Base-by-base conservation (phyloP, 2,797 vertebrate species). In the Halcyon badia region DNA sequence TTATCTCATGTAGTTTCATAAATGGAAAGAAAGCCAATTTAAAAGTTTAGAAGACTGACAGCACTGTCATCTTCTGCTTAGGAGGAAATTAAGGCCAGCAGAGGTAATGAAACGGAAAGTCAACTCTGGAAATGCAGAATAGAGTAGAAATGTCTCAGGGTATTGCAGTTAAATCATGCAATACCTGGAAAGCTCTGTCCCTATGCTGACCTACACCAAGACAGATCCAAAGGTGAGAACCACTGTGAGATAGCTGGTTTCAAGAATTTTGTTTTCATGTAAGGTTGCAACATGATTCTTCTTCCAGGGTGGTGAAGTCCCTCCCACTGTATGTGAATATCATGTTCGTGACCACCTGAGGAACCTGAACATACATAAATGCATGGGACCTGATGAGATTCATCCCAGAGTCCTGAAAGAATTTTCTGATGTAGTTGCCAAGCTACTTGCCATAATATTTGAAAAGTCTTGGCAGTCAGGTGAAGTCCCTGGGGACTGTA, bases 1-100 rank as follows among this genome's bases (percentile, higher is more conserved):
- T 85, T 22, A 65, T 91, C 41, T 76, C 68, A 86, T 73, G 66
- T 68, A 73, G 33, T 82, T 75, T 44, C 10, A 0, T 48, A 62
- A 66, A 46, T 39, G 25, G 52, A 93, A 94, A 87, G 57, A 61
- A 44, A 93, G 69, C 8, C 52, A 95, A 83, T 61, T 90, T 39
- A 88, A 14, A 95, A 75, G 46, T 60, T 94, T 19, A 52, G 57
- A 79, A 83, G 71, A 85, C 7, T 69, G 37, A 41, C 26, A 91
- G 71, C 44, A 73, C 60, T 21, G 20, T 62, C n/a, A 31, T 84
- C 69, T 94, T 88, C 46, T 48, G 77, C n/a, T 89, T 62, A 72
- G 37, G 26, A 87, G 64, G 39, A 96, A 95, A 97, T 80, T 71
- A 94, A 71, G 66, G 52, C 39, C 24, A 81, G 35, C 4, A 85